These are phyloP conservation scores for Lates japonicus DNA, from an alignment of 2,797 vertebrate species.

Conservation along the genomic window DNA sequence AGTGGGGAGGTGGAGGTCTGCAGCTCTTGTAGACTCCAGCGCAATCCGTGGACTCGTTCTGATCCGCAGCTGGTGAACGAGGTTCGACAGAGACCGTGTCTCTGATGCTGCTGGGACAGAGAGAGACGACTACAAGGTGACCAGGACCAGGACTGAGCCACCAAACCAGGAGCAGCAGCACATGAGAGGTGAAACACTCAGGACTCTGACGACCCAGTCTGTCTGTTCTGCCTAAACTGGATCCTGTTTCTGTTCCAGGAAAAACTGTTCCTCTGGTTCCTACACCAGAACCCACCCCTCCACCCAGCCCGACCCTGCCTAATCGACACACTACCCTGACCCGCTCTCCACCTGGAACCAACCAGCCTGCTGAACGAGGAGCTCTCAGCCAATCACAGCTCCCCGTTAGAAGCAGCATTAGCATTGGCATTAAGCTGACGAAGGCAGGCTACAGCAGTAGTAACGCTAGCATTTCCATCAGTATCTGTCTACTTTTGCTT, in stretches of 20 bases:
- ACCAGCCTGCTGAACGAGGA: slow-evolving; percentile 70
- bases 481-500: not conserved
- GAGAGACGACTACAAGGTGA: too few relatives aligned
- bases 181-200: slow-evolving; percentile 24
- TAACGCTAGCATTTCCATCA: too few relatives aligned
- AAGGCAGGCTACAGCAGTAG: not conserved
- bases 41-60: slow-evolving; percentile 86
- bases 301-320: slow-evolving; percentile 77
- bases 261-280: slow-evolving; percentile 23
- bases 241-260: slow-evolving; percentile 71
- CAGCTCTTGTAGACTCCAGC: slow-evolving; percentile 61
- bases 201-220: not conserved
- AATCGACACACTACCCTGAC: slow-evolving; percentile 67
- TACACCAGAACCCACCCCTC: slow-evolving; percentile 89
- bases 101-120: slow-evolving; percentile 84
- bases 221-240: not conserved
- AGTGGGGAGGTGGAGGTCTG: slow-evolving; percentile 51
- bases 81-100: slow-evolving; percentile 87
- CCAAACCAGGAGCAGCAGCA: not conserved
- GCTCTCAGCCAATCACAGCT: slow-evolving; percentile 32
- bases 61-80: slow-evolving; percentile 89
- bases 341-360: slow-evolving; percentile 86
- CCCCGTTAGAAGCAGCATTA: slow-evolving; percentile 40
- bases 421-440: not conserved
- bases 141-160: slow-evolving; percentile 25